Evolutionary conservation across 1,140 invertebrate genomes (phyloP).

Genomic region (Drosophila quadrilineata): DNA sequence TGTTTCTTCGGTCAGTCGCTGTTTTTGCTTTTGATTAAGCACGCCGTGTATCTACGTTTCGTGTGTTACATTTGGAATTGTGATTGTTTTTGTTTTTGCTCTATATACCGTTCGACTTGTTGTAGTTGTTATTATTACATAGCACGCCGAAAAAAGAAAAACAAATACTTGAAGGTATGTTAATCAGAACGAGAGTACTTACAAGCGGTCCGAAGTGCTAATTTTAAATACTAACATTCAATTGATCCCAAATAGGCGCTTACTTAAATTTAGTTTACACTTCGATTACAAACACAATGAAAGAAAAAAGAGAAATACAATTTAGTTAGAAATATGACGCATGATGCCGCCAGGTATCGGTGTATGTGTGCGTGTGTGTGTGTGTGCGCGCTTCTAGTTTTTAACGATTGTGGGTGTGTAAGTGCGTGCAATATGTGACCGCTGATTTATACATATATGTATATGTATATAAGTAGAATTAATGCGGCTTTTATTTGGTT

Average conservation of each 20-base stretch:
- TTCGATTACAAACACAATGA: too few species aligned
- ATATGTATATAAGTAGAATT: neutral
- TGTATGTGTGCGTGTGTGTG: slow-evolving; percentile 5
- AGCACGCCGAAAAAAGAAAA: slow-evolving; percentile 32
- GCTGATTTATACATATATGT: too few species aligned
- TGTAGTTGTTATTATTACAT: slow-evolving; percentile 28
- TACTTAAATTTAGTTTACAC: neutral
- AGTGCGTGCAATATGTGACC: slow-evolving; percentile 1
- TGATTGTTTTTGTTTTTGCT: slow-evolving; percentile 37
- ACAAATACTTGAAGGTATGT: slow-evolving; percentile 48
- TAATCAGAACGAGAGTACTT: slow-evolving; percentile 17
- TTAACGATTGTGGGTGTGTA: neutral
- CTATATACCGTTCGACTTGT: slow-evolving; percentile 7
- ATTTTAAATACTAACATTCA: slow-evolving; percentile 25
- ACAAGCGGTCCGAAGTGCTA: neutral
- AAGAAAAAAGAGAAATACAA: neutral
- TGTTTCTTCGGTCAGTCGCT: slow-evolving; percentile 23
- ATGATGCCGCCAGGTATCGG: slow-evolving; percentile 30
- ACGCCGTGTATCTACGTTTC: slow-evolving; percentile 27
- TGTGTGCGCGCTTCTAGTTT: neutral
- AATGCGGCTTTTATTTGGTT: slow-evolving; percentile 8
- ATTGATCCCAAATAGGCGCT: slow-evolving; percentile 11
- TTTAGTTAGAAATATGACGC: slow-evolving; percentile 40
- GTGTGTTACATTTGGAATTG: slow-evolving; percentile 15
- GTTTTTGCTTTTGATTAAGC: slow-evolving; percentile 34